phyloP scores from a whole-genome alignment of 2,113 vertebrate species.

The Ahaetulla prasina region DNA sequence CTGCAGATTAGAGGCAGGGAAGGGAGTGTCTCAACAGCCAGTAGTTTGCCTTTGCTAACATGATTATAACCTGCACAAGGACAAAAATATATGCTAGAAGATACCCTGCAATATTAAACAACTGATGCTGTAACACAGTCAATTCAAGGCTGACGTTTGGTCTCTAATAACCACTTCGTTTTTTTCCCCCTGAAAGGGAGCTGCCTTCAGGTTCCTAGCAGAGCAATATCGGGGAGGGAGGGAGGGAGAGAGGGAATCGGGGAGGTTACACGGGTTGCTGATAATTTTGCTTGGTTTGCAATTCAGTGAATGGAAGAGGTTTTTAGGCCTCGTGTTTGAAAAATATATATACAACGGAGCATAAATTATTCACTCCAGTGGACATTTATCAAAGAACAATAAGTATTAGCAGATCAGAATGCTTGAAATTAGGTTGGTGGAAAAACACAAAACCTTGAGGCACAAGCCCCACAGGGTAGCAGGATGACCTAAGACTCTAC shows the following conservation, averaged over 20 bases:
- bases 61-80: neutral
- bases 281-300: constrained; percentile 10
- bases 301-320: constrained; percentile 33
- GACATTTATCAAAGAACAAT: constrained; percentile 40
- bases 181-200: neutral
- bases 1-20: constrained; percentile 39
- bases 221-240: constrained; percentile 18
- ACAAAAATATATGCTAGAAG: neutral
- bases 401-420: constrained; percentile 37
- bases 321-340: constrained; percentile 37
- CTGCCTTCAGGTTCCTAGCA: neutral
- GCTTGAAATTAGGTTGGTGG: constrained; percentile 18
- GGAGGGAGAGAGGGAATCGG: neutral
- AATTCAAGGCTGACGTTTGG: constrained; percentile 18
- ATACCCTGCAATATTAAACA: neutral
- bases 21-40: constrained; percentile 13
- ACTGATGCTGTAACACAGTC: neutral
- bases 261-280: neutral
- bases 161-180: constrained; percentile 19
- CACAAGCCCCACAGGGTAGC: neutral
- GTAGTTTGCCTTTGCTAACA: constrained; percentile 18
- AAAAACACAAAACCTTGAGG: constrained; percentile 31
- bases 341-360: constrained; percentile 51
- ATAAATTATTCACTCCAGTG: constrained; percentile 62
- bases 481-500: constrained; percentile 49